Conservation (phyloP, 2,888 invertebrate species). For the Synergus gifuensis region DNA sequence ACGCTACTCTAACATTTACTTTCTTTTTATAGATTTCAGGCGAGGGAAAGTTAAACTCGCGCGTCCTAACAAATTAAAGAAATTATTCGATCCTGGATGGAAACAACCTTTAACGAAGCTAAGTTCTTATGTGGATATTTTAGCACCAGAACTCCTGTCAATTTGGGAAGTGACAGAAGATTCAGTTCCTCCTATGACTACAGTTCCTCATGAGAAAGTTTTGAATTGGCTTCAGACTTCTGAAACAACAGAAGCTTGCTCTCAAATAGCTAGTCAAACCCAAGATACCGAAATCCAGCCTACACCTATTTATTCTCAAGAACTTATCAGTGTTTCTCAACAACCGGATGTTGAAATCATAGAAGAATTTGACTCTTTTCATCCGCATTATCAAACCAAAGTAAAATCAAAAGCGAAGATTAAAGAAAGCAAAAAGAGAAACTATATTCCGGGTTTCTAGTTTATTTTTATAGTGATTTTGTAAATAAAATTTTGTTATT, state of each 20-base stretch:
- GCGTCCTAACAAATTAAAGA: constrained; percentile 42
- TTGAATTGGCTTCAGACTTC: constrained; percentile 69
- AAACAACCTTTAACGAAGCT: constrained; percentile 67
- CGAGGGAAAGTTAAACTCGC: constrained; percentile 50
- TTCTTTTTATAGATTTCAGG: constrained; percentile 49
- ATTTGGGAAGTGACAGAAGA: constrained; percentile 73
- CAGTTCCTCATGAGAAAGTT: constrained; percentile 71
- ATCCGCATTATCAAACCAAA: constrained; percentile 65
- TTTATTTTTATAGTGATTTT: not conserved
- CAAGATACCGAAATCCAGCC: constrained; percentile 43
- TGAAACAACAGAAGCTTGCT: constrained; percentile 43
- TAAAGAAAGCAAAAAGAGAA: constrained; percentile 55
- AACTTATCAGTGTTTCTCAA: constrained; percentile 66
- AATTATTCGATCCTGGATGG: constrained; percentile 60
- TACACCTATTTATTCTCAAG: constrained; percentile 64
- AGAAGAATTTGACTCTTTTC: constrained; percentile 58
- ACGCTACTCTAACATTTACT: not conserved
- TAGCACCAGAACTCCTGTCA: constrained; percentile 71
- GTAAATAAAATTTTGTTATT: constrained; percentile 7
- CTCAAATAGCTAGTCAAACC: constrained; percentile 41
- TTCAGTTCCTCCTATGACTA: constrained; percentile 56
- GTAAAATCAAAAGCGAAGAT: constrained; percentile 58
- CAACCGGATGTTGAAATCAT: constrained; percentile 52
- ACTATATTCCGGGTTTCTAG: constrained; percentile 63
- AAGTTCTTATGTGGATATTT: constrained; percentile 67